Base-by-base conservation (phyloP, 2,888 invertebrate species). In the Drosophila robusta region DNA sequence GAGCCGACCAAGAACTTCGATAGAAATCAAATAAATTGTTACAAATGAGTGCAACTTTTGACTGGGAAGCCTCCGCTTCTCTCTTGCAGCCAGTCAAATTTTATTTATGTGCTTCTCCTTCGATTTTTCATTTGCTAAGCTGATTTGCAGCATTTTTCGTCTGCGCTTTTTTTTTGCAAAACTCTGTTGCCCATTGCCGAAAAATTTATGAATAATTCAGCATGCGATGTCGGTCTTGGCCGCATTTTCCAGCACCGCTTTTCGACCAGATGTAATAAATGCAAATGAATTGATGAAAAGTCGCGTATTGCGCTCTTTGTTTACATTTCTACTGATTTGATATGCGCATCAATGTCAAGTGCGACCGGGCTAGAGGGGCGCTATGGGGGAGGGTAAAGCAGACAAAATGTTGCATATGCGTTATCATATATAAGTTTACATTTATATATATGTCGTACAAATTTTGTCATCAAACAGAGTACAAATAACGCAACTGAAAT, bases 21-120 rank as follows among this genome's bases (percentile, higher is more conserved):
- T 58, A 60, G 60, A 72, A 80, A 85, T 81, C 82, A 87, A 89
- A 86, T 85, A 86, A 86, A 86, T 86, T 87, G 87, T 75, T 84
- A 86, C 87, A 87, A 86, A 86, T 89, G 85, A 89, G 88, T 75
- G 86, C 80, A 87, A 78, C 80, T 89, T 87, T 87, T 77, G 51
- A 45, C 65, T 60, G 45, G 46, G 44, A 18, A 0, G 4, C 14
- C 6, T 2, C n/a, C 16, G 3, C 16, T 12, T 18, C 38, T 2
- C 47, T 24, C 47, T 52, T 9, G 12, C 38, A 51, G 52, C n/a
- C 64, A 66, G 63, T 61, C 66, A 62, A 69, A 45, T 62, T 47
- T 78, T 75, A 75, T 78, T 78, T 69, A 74, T 75, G 49, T 56
- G 65, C 67, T 42, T 46, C 70, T 63, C 51, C 56, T 44, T 79